Percentiles rank a stretch among this genome's conserved stretches.
Conservation (phyloP, 2,797 vertebrate species). For the Zenarchopterus dispar region DNA sequence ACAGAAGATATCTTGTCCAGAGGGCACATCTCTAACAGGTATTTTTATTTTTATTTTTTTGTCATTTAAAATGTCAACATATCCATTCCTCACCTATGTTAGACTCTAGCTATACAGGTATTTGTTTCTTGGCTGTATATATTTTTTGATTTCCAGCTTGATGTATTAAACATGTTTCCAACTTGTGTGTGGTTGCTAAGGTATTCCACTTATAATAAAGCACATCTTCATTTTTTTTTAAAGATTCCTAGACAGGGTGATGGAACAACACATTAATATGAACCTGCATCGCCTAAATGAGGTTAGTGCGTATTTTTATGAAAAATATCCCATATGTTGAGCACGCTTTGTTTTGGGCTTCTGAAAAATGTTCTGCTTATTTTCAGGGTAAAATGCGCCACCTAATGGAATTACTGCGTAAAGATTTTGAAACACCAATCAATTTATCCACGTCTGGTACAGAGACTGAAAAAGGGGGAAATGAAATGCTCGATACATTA, state of each 20-base stretch:
- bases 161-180: not conserved
- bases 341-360: not conserved
- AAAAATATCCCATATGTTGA: not conserved
- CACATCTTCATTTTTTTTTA: slow-evolving; percentile 46
- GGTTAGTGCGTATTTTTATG: slow-evolving; percentile 71
- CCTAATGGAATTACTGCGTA: slow-evolving; percentile 86
- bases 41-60: slow-evolving; percentile 7
- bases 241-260: slow-evolving; percentile 88
- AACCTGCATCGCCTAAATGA: slow-evolving; percentile 89
- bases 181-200: not conserved
- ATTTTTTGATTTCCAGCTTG: not conserved
- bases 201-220: not conserved
- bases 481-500: slow-evolving; percentile 40
- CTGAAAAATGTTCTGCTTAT: slow-evolving; percentile 24
- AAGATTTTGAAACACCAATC: slow-evolving; percentile 81
- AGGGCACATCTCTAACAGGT: slow-evolving; percentile 93
- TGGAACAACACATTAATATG: slow-evolving; percentile 88
- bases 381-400: slow-evolving; percentile 91
- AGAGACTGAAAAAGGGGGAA: slow-evolving; percentile 38
- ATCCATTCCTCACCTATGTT: slow-evolving; percentile 1
- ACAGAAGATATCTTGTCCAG: slow-evolving; percentile 92
- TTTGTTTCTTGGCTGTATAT: not conserved
- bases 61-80: slow-evolving; percentile 1
- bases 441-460: slow-evolving; percentile 29
- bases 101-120: slow-evolving; percentile 1